Conservation (phyloP, 2,113 vertebrate species). For the Trogon surrucura region DNA sequence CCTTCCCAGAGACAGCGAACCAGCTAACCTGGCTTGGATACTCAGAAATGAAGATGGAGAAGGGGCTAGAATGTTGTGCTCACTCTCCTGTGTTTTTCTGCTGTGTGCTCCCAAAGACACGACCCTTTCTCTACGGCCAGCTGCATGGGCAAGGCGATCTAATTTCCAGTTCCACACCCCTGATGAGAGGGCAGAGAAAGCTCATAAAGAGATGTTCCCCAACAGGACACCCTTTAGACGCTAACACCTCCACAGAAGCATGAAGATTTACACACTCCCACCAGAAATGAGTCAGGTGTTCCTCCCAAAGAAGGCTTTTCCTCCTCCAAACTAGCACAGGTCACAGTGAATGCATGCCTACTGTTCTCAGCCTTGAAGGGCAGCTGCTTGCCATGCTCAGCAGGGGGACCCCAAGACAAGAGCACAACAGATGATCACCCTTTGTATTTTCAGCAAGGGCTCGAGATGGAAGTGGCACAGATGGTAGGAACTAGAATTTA, state of each 20-base stretch:
- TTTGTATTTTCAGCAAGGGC: background rate
- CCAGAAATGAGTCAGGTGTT: background rate
- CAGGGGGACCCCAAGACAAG: background rate
- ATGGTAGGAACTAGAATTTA: background rate
- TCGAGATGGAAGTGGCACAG: background rate
- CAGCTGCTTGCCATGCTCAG: background rate
- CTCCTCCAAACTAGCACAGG: background rate
- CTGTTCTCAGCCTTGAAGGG: background rate
- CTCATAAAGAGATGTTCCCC: background rate
- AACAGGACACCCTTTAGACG: background rate
- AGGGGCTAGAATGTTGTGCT: background rate
- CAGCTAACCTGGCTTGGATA: background rate
- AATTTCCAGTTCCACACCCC: background rate
- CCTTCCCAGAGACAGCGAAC: background rate
- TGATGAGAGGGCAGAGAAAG: background rate
- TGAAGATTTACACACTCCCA: background rate
- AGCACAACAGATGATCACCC: background rate
- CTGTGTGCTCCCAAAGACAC: background rate
- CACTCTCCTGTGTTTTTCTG: background rate
- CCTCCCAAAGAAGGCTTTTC: background rate
- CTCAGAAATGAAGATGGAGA: background rate
- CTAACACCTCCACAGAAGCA: background rate
- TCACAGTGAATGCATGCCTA: rapidly evolving
- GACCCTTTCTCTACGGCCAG: background rate
- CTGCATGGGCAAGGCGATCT: background rate